Conservation (phyloP, 2,888 invertebrate genomes). For the Cepaea hortensis region DNA sequence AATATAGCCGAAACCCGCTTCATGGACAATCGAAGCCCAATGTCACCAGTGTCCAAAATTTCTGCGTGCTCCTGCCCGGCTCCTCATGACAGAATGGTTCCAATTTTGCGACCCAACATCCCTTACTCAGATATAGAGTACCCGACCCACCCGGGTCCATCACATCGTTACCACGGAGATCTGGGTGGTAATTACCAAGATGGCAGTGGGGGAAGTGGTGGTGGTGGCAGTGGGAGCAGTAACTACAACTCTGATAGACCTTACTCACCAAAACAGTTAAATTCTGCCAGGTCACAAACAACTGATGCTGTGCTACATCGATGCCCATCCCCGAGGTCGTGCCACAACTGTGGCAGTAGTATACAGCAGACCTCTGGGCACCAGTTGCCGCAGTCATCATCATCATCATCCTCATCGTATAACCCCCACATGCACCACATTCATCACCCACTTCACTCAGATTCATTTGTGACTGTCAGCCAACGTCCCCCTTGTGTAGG, state of each 20-base stretch:
- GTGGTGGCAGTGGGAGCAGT: slow-evolving; percentile 46
- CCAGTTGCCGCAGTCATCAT: slow-evolving; percentile 32
- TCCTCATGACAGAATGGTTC: slow-evolving; percentile 60
- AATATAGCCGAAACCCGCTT: slow-evolving; percentile 50
- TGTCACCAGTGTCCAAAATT: slow-evolving; percentile 70
- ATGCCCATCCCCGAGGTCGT: slow-evolving; percentile 38
- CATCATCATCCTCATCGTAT: slow-evolving; percentile 44
- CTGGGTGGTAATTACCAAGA: slow-evolving; percentile 31
- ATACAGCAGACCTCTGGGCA: slow-evolving; percentile 26
- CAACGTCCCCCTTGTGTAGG: slow-evolving; percentile 32
- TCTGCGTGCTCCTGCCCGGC: slow-evolving; percentile 71
- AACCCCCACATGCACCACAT: slow-evolving; percentile 37
- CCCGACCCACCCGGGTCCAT: slow-evolving; percentile 47
- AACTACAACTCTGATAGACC: slow-evolving; percentile 54
- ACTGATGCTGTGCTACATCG: slow-evolving; percentile 20
- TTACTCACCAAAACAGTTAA: slow-evolving; percentile 63
- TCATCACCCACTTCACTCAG: slow-evolving; percentile 30
- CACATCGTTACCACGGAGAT: slow-evolving; percentile 40
- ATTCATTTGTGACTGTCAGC: slow-evolving; percentile 40
- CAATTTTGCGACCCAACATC: slow-evolving; percentile 58
- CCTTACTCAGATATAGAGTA: slow-evolving; percentile 69
- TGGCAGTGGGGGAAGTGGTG: slow-evolving; percentile 45
- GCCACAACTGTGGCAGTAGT: slow-evolving; percentile 49
- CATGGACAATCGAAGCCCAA: slow-evolving; percentile 60
- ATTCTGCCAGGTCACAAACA: slow-evolving; percentile 47